These are phyloP conservation scores for Lerista edwardsae DNA, from an alignment of 2,797 vertebrate genomes.

Conservation along the genomic window DNA sequence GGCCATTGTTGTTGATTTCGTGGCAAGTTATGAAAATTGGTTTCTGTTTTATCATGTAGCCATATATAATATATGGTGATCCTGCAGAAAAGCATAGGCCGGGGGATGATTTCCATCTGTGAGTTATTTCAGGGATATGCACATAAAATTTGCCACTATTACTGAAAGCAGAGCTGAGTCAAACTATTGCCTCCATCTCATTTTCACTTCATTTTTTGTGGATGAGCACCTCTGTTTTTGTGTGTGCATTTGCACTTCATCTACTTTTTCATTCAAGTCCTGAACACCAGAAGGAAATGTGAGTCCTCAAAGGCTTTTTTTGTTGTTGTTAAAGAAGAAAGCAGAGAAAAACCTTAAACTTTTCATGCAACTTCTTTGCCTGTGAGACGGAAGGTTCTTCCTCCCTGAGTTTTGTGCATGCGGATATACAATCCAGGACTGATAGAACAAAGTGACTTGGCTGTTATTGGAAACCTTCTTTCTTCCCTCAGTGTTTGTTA, in stretches of 20 bases:
- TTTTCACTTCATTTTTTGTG: neutral
- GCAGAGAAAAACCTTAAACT: neutral
- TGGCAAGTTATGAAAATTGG: conserved; percentile 31
- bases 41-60: conserved; percentile 44
- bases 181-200: neutral
- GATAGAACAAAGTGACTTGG: neutral
- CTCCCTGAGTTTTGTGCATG: no score
- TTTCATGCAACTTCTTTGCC: neutral
- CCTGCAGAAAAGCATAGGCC: neutral
- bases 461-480: neutral
- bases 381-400: neutral
- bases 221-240: neutral
- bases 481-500: no score
- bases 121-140: neutral
- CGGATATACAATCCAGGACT: neutral
- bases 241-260: neutral
- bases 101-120: neutral
- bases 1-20: conserved; percentile 48
- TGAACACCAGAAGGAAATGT: no score
- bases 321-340: no score
- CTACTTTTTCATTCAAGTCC: no score
- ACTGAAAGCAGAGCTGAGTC: neutral
- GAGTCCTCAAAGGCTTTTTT: neutral
- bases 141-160: neutral
- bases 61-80: conserved; percentile 12